A percentile compares a stretch with the other conserved stretches of the same genome.
Evolutionary conservation across 2,113 vertebrate species (phyloP).

Genomic region (Eidolon helvum): DNA sequence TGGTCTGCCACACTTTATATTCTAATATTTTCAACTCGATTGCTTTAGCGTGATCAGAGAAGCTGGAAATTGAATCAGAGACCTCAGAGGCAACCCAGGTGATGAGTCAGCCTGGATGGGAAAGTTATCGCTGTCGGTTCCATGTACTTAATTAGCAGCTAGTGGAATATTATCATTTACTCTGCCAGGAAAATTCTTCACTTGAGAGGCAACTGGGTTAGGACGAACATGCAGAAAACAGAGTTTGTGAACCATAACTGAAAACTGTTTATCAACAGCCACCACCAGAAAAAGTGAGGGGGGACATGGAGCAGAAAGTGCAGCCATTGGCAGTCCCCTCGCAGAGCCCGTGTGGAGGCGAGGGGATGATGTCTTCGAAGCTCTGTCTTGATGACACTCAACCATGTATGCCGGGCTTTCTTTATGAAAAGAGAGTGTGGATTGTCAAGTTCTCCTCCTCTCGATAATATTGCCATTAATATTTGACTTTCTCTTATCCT

Average conservation of each 20-base stretch:
- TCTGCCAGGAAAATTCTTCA: not conserved
- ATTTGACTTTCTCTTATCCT: constrained; percentile 31
- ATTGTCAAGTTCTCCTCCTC: constrained; percentile 12
- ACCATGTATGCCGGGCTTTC: not conserved
- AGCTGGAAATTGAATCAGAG: constrained; percentile 36
- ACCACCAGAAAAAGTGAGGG: not conserved
- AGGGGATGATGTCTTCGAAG: not conserved
- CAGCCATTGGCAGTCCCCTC: not conserved
- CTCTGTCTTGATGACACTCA: too few species aligned
- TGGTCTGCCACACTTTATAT: not conserved
- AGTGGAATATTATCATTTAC: not conserved
- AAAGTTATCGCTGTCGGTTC: not conserved
- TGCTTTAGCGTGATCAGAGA: not conserved
- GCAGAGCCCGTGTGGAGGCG: accelerated
- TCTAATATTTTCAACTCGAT: not conserved
- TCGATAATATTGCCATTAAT: not conserved
- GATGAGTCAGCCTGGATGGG: not conserved
- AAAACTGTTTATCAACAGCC: not conserved
- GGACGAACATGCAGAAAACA: not conserved
- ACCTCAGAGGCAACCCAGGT: not conserved
- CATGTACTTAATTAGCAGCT: not conserved
- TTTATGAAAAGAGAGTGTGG: not conserved
- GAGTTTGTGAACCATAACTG: not conserved
- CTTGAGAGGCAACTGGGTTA: not conserved
- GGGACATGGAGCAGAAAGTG: not conserved